Percentiles rank a stretch among this genome's conserved stretches.
Evolutionary conservation across 2,888 invertebrate species (phyloP).

Genomic region (Iphiclides podalirius): DNA sequence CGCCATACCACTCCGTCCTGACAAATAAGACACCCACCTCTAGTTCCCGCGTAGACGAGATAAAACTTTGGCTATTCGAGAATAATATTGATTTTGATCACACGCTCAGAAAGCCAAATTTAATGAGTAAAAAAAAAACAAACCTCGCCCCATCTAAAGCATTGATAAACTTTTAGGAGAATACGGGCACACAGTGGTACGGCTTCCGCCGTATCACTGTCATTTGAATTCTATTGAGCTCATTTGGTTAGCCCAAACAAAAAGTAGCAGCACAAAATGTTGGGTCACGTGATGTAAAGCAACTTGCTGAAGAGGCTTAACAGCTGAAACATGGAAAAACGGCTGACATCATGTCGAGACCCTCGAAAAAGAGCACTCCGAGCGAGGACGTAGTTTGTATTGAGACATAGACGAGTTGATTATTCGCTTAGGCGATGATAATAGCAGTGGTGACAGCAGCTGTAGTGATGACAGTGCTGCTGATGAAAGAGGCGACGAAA

Average conservation of each 20-base stretch:
- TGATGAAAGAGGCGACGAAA: no score
- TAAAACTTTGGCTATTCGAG: constrained; percentile 31
- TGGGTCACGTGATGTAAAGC: constrained; percentile 4
- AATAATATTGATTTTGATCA: constrained; percentile 31
- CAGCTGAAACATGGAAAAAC: background rate
- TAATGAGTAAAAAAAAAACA: constrained; percentile 27
- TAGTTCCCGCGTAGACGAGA: constrained; percentile 18
- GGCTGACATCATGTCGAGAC: background rate
- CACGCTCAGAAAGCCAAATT: constrained; percentile 24
- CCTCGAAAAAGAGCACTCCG: background rate
- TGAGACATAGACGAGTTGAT: background rate
- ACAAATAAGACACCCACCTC: constrained; percentile 18
- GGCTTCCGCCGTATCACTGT: constrained; percentile 21
- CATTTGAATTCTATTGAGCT: constrained; percentile 31
- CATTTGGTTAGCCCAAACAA: constrained; percentile 27
- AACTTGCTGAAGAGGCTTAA: background rate
- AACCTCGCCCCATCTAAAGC: constrained; percentile 28
- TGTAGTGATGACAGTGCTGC: no score
- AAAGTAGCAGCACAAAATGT: constrained; percentile 27
- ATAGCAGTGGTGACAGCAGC: no score
- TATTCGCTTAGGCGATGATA: background rate
- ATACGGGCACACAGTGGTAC: background rate
- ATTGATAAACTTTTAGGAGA: constrained; percentile 28
- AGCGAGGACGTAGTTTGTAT: background rate
- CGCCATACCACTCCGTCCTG: constrained; percentile 22